phyloP scores from a whole-genome alignment of 2,113 vertebrate genomes.

The Eurystomus gularis region DNA sequence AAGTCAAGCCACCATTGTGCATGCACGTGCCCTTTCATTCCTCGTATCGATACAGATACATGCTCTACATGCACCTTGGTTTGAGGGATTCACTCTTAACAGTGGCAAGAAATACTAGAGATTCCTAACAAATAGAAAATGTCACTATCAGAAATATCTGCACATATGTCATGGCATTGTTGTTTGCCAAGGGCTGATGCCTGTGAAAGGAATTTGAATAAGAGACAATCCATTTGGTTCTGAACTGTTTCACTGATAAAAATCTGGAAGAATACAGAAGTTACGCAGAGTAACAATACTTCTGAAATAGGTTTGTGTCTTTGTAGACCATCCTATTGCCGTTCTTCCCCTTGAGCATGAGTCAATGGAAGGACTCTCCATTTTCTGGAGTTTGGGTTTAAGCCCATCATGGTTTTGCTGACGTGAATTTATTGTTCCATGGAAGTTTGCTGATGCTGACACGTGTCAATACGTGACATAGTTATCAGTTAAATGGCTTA shows the following conservation, averaged over 20 bases:
- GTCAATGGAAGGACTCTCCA: neutral
- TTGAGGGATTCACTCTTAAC: neutral
- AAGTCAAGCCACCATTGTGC: neutral
- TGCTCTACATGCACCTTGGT: neutral
- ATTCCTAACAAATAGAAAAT: neutral
- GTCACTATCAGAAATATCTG: neutral
- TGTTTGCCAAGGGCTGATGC: neutral
- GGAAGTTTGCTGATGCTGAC: neutral
- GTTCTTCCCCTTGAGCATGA: neutral
- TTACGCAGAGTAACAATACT: neutral
- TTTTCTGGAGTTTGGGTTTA: neutral
- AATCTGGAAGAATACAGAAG: neutral
- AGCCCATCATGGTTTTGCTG: neutral
- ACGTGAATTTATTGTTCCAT: neutral
- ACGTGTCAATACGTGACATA: neutral
- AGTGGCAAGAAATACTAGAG: neutral
- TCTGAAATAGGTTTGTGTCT: neutral
- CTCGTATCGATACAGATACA: rapidly evolving
- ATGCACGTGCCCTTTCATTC: rapidly evolving
- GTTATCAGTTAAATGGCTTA: neutral
- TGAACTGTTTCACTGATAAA: neutral
- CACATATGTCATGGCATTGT: neutral
- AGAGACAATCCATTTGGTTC: neutral
- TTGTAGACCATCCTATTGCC: neutral
- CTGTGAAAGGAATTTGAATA: neutral